Evolutionary conservation across 1,140 invertebrate species (phyloP).

Genomic region (Periplaneta americana): DNA sequence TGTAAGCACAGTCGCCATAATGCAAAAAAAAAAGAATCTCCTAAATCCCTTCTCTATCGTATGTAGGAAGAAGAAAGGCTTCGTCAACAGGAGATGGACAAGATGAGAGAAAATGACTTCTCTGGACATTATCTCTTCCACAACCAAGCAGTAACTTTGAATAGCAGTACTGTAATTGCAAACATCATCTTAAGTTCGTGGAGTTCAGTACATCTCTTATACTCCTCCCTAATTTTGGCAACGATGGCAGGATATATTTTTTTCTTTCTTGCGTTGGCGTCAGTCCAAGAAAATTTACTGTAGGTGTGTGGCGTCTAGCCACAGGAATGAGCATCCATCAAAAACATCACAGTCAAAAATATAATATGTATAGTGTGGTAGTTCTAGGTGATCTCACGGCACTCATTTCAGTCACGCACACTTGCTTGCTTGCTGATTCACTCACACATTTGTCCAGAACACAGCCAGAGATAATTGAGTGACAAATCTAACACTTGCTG

Average conservation of each 20-base stretch:
- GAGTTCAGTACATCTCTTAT: not conserved
- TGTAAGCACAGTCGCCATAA: constrained; percentile 3
- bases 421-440: not conserved
- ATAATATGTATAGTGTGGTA: not conserved
- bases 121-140: not conserved
- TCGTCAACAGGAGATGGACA: not conserved
- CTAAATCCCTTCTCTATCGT: not conserved
- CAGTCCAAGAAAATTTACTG: not conserved
- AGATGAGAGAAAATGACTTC: not conserved
- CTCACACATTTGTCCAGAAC: not conserved
- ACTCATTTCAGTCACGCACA: not conserved
- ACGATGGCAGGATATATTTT: constrained; percentile 9
- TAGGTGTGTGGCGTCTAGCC: not conserved
- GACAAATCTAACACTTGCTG: not conserved
- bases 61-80: not conserved
- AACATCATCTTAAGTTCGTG: not conserved
- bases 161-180: not conserved
- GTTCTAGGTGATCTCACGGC: not conserved
- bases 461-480: not conserved
- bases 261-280: constrained; percentile 2
- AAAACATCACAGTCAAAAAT: constrained; percentile 16
- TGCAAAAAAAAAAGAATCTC: not conserved
- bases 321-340: constrained; percentile 15
- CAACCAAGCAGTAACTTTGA: not conserved
- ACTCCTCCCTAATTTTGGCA: not conserved